Base-by-base conservation (phyloP, 2,113 vertebrate genomes). In the Gobius niger region DNA sequence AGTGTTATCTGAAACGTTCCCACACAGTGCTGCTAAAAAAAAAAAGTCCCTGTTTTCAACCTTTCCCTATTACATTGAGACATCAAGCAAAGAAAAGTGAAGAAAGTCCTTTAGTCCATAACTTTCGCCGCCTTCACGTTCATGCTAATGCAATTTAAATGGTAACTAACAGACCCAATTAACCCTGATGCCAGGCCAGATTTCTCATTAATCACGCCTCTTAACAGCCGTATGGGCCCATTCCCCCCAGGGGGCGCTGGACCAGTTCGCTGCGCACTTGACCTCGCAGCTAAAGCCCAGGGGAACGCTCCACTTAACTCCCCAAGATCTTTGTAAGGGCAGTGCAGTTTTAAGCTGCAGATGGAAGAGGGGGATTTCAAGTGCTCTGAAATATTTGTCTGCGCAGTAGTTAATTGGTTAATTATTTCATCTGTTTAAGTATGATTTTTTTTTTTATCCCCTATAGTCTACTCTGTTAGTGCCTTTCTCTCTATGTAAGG, bases 171-270 rank as follows among this genome's bases (percentile, higher is more conserved):
- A 66, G 68, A 85, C 67, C 82, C 75, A 88, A 79, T 88, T 81
- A 80, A 73, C 74, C 57, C 69, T 70, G 61, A 83, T 74, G 77
- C 72, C 47, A 77, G 62, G 63, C 65, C 71, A 82, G 63, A 85
- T 83, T 82, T 80, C 34, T 80, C 70, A 15, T 89, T 83, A 90
- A 88, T 87, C 81, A 82, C 73, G 63, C 63, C 77, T 63, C 70
- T 81, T 83, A 84, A 51, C 14, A 67, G 40, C 76, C 77, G 80
- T 82, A 81, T 84, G 76, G 75, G 44, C 57, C 63, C 63, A 66
- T 57, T 54, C 81, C 80, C 83, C 82, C 62, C 72, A 80, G 73
- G 80, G 82, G 66, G 66, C 67, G 72, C 70, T 75, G 77, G 68
- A 81, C 68, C 54, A 70, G 52, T 73, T 77, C 82, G 73, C 62